Percentiles rank a stretch among this genome's conserved stretches.
These are phyloP conservation scores for Scaptomyza reducta DNA, from an alignment of 2,888 invertebrate genomes.

Conservation along the genomic window DNA sequence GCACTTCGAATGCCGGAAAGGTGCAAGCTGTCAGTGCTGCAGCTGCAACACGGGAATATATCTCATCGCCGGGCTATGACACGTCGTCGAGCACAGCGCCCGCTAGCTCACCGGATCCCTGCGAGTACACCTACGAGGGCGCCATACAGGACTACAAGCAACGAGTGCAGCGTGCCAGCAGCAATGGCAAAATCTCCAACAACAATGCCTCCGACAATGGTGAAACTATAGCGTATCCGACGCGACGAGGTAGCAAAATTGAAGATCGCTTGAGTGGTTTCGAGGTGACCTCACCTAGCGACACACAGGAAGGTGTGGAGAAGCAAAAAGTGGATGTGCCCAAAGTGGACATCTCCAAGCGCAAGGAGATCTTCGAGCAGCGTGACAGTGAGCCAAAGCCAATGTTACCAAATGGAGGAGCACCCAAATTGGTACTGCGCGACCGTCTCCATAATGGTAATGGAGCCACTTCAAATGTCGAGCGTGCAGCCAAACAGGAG, in stretches of 20 bases:
- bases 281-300: constrained; percentile 84
- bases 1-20: constrained; percentile 47
- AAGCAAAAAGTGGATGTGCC: constrained; percentile 86
- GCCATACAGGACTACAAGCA: constrained; percentile 94
- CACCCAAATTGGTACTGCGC: constrained; percentile 68
- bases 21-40: constrained; percentile 15
- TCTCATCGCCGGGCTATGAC: constrained; percentile 86
- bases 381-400: constrained; percentile 35
- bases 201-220: constrained; percentile 56
- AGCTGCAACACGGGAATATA: constrained; percentile 78
- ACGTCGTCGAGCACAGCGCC: constrained; percentile 89
- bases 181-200: constrained; percentile 53
- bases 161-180: constrained; percentile 87
- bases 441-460: constrained; percentile 71
- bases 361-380: constrained; percentile 91
- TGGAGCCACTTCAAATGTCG: constrained; percentile 2
- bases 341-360: constrained; percentile 92
- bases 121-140: constrained; percentile 94
- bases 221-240: constrained; percentile 84
- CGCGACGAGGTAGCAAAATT: constrained; percentile 85
- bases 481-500: constrained; percentile 73
- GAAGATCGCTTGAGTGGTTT: constrained; percentile 88
- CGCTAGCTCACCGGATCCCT: constrained; percentile 88
- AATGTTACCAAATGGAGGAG: constrained; percentile 29
- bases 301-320: constrained; percentile 81